Conservation (phyloP, 2,888 invertebrate species). For the Cataglyphis rosenhaueri region DNA sequence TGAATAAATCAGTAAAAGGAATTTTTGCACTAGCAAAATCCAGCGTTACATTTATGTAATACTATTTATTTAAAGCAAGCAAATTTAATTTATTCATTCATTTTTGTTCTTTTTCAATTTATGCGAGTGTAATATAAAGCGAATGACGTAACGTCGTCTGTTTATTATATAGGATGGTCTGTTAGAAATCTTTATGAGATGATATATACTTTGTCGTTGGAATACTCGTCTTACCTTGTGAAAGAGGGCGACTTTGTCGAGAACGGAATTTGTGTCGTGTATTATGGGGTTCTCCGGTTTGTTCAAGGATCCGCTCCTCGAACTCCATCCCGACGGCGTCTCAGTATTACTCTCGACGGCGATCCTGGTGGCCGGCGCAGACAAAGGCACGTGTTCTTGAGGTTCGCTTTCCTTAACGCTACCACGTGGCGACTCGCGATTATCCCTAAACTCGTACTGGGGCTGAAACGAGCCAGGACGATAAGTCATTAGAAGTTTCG, state of each 20-base stretch:
- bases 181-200: not conserved
- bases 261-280: conserved; percentile 90
- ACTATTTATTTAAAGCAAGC: not conserved
- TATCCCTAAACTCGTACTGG: conserved; percentile 78
- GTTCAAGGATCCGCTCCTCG: conserved; percentile 68
- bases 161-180: not conserved
- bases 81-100: not conserved
- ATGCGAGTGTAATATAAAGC: no score
- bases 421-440: conserved; percentile 77
- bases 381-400: conserved; percentile 83
- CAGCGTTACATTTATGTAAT: not conserved
- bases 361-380: conserved; percentile 80
- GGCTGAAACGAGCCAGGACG: conserved; percentile 69
- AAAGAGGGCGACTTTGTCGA: conserved; percentile 94
- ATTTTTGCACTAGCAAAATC: not conserved
- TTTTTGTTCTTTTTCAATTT: not conserved
- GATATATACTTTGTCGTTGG: not conserved
- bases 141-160: not conserved
- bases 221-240: conserved; percentile 87
- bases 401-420: conserved; percentile 81
- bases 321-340: conserved; percentile 85
- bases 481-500: not conserved
- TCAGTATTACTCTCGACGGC: conserved; percentile 79
- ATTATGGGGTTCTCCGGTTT: conserved; percentile 67
- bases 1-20: not conserved